A percentile compares a stretch with the other conserved stretches of the same genome.
Conservation (phyloP, 2,113 vertebrate species). For the Poeciliopsis prolifica region DNA sequence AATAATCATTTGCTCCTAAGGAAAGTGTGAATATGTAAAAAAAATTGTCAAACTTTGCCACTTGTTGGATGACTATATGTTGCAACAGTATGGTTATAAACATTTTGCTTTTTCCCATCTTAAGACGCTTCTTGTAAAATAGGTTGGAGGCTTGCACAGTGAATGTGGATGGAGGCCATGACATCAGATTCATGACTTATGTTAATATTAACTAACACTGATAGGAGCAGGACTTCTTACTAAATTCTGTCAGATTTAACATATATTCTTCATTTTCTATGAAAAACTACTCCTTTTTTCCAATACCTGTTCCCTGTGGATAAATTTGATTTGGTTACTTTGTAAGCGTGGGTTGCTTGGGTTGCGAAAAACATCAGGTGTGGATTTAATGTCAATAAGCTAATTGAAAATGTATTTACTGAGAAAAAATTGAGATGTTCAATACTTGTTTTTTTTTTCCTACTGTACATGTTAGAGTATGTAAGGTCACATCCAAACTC, state of each 20-base stretch:
- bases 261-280: not conserved
- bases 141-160: not conserved
- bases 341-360: not conserved
- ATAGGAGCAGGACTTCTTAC: not conserved
- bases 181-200: not conserved
- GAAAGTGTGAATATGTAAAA: too few relatives aligned
- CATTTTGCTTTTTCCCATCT: too few relatives aligned
- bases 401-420: not conserved
- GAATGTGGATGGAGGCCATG: not conserved
- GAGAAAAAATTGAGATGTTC: not conserved
- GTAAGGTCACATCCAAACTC: constrained; percentile 36
- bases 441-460: not conserved
- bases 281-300: not conserved
- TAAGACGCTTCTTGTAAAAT: too few relatives aligned
- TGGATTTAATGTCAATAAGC: not conserved
- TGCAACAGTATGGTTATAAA: too few relatives aligned
- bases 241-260: not conserved
- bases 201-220: too few relatives aligned
- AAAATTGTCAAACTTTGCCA: too few relatives aligned
- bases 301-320: not conserved
- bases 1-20: too few relatives aligned
- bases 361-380: not conserved
- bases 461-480: constrained; percentile 17
- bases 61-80: too few relatives aligned
- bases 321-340: not conserved